Evolutionary conservation across 2,888 invertebrate genomes (phyloP).

Genomic region (Aradus depressus): DNA sequence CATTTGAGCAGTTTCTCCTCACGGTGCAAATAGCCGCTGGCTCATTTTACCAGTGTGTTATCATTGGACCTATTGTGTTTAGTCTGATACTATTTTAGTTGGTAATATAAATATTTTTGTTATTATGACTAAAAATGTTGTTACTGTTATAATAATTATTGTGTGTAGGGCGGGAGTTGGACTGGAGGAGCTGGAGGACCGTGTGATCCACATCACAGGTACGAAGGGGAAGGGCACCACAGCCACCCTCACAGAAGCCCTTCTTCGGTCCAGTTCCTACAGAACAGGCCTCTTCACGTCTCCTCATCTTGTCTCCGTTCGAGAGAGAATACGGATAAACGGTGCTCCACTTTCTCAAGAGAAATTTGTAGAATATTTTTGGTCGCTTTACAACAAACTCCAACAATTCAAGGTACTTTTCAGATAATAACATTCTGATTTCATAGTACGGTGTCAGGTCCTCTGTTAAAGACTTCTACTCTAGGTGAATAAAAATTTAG

Average conservation of each 20-base stretch:
- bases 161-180: slow-evolving; percentile 19
- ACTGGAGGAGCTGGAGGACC: slow-evolving; percentile 36
- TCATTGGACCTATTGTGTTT: no score
- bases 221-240: slow-evolving; percentile 98
- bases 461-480: no score
- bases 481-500: no score
- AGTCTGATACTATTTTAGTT: no score
- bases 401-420: slow-evolving; percentile 39
- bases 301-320: slow-evolving; percentile 83
- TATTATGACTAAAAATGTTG: background rate
- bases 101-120: background rate
- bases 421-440: no score
- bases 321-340: slow-evolving; percentile 83
- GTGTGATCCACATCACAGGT: slow-evolving; percentile 90
- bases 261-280: slow-evolving; percentile 70
- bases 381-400: slow-evolving; percentile 60
- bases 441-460: no score
- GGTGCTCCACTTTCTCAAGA: slow-evolving; percentile 64
- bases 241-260: slow-evolving; percentile 83
- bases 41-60: no score
- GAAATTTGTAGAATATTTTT: slow-evolving; percentile 69
- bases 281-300: slow-evolving; percentile 93
- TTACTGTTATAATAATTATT: background rate
- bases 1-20: no score
- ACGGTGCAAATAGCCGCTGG: no score